These are phyloP conservation scores for Acanthosepion pharaonis DNA, from an alignment of 2,888 invertebrate genomes.

Conservation along the genomic window DNA sequence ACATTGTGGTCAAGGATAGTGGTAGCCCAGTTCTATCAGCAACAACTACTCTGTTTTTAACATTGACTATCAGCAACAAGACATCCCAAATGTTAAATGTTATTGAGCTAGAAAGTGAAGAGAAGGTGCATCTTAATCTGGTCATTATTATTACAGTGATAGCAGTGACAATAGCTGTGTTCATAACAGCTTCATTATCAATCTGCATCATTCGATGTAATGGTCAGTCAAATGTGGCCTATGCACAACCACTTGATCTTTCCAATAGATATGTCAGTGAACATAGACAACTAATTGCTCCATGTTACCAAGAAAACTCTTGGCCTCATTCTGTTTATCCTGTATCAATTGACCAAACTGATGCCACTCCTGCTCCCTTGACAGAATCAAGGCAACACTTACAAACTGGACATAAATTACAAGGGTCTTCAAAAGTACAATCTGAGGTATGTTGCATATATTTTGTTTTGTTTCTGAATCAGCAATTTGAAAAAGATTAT, in stretches of 20 bases:
- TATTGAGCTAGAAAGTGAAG: neutral
- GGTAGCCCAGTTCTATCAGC: conserved; percentile 14
- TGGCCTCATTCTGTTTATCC: neutral
- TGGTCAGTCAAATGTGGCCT: neutral
- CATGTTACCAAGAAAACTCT: neutral
- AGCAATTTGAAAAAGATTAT: neutral
- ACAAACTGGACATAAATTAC: neutral
- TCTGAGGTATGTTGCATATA: neutral
- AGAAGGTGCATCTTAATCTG: neutral
- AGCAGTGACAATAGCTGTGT: conserved; percentile 11
- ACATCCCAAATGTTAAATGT: neutral
- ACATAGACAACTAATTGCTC: neutral
- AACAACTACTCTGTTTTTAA: neutral
- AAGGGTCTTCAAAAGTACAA: neutral
- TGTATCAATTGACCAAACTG: neutral
- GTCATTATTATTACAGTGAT: conserved; percentile 33
- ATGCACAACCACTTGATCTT: conserved; percentile 6
- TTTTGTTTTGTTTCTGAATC: neutral
- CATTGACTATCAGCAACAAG: conserved; percentile 18
- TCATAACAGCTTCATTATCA: neutral
- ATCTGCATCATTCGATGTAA: conserved; percentile 33
- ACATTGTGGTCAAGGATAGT: conserved; percentile 17
- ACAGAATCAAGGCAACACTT: neutral
- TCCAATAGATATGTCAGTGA: neutral
- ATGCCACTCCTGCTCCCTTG: neutral